Evolutionary conservation across 2,113 vertebrate genomes (phyloP).

Genomic region (Lipotes vexillifer): DNA sequence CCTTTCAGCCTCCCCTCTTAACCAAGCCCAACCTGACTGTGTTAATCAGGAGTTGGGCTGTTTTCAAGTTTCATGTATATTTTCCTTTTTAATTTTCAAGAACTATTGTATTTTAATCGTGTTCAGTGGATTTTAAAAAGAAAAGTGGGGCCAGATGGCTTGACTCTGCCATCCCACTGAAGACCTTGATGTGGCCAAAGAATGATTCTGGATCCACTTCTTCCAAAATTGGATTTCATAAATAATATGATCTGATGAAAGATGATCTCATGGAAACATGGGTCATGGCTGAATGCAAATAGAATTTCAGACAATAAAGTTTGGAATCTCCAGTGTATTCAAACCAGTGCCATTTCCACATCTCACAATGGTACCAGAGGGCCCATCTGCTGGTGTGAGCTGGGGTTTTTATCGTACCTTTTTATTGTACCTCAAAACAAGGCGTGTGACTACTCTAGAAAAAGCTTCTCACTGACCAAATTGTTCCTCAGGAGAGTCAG

Average conservation of each 20-base stretch:
- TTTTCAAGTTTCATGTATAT: constrained; percentile 22
- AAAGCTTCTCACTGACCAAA: not conserved
- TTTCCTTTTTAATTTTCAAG: constrained; percentile 33
- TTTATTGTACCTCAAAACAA: not conserved
- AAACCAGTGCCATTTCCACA: not conserved
- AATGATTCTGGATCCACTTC: constrained; percentile 26
- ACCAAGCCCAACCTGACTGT: not conserved
- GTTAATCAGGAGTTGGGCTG: not conserved
- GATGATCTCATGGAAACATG: constrained; percentile 41
- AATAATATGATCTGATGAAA: constrained; percentile 42
- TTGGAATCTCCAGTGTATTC: not conserved
- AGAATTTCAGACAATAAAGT: constrained; percentile 24
- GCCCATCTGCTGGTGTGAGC: not conserved
- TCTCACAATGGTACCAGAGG: not conserved
- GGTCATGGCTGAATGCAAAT: not conserved
- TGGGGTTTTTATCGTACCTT: not conserved
- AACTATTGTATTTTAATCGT: not conserved
- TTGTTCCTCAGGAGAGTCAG: not conserved
- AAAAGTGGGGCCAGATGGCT: not conserved
- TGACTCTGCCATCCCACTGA: not conserved
- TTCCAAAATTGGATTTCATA: constrained; percentile 41
- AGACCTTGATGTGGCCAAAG: not conserved
- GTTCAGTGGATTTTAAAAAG: constrained; percentile 15
- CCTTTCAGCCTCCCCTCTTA: not conserved
- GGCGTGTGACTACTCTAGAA: not conserved